These are phyloP conservation scores for Synergus laeviventris DNA, from an alignment of 2,888 invertebrate species.

Conservation along the genomic window DNA sequence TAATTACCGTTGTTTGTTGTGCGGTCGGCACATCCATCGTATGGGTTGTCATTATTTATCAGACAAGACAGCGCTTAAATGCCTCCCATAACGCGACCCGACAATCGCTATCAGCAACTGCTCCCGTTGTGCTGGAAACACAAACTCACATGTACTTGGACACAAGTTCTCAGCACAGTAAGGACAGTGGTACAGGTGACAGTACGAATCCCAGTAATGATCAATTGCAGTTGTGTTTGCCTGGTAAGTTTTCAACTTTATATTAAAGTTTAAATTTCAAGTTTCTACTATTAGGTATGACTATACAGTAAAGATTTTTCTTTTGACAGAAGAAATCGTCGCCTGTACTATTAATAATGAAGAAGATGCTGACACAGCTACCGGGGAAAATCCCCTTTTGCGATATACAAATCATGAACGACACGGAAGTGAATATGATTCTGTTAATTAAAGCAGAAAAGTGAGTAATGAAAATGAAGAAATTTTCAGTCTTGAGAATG, in stretches of 20 bases:
- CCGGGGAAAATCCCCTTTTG: constrained; percentile 68
- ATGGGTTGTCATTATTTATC: constrained; percentile 94
- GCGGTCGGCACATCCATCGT: constrained; percentile 93
- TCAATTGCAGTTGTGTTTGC: constrained; percentile 77
- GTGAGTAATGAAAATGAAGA: constrained; percentile 25
- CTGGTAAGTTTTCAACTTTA: constrained; percentile 61
- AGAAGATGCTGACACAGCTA: constrained; percentile 65
- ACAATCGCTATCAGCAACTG: constrained; percentile 66
- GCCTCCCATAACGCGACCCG: constrained; percentile 77
- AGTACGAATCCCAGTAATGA: constrained; percentile 86
- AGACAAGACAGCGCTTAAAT: constrained; percentile 84
- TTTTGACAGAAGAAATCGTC: constrained; percentile 64
- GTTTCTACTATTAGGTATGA: neutral
- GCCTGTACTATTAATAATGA: constrained; percentile 65
- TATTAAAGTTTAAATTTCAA: neutral
- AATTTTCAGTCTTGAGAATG: constrained; percentile 11
- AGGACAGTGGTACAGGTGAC: constrained; percentile 89
- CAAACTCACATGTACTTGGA: constrained; percentile 78
- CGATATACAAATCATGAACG: constrained; percentile 74
- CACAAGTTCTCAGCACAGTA: constrained; percentile 86
- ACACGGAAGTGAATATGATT: constrained; percentile 59
- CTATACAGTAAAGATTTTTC: neutral
- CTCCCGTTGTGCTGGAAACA: constrained; percentile 72
- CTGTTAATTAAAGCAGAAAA: constrained; percentile 54
- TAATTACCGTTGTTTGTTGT: constrained; percentile 93